Percentiles rank a stretch among this genome's conserved stretches.
Conservation (phyloP, 2,113 vertebrate species). For the Poeciliopsis retropinna region DNA sequence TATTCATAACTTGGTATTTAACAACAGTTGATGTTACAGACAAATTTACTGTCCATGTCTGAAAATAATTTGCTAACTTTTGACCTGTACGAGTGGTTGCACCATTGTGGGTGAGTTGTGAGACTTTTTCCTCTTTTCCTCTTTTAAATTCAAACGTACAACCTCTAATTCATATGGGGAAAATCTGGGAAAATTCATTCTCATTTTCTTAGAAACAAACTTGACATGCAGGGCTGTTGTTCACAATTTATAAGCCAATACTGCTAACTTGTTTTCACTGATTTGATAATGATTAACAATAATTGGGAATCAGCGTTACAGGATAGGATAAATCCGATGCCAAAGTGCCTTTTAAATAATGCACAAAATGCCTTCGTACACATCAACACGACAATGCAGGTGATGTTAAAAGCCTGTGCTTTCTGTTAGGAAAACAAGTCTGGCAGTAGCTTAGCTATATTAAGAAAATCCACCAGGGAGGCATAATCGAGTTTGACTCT, state of each 20-base stretch:
- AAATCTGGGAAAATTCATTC: background rate
- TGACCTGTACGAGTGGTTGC: too few species aligned
- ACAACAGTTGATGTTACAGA: too few species aligned
- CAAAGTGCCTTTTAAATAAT: background rate
- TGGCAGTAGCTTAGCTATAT: slow-evolving; percentile 64
- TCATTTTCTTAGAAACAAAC: background rate
- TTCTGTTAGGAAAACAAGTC: slow-evolving; percentile 57
- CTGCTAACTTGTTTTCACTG: slow-evolving; percentile 19
- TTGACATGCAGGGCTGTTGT: slow-evolving; percentile 54
- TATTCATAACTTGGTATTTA: too few species aligned
- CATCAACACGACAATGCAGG: slow-evolving; percentile 18
- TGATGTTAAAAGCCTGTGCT: slow-evolving; percentile 33
- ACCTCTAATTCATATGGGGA: background rate
- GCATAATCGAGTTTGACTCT: slow-evolving; percentile 75
- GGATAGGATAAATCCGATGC: background rate
- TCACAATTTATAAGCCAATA: slow-evolving; percentile 64
- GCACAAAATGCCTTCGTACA: background rate
- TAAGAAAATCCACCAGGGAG: slow-evolving; percentile 69
- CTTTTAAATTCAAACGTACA: background rate
- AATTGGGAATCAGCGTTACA: too few species aligned
- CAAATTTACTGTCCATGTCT: too few species aligned
- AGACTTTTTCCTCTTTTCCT: background rate
- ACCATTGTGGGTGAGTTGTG: too few species aligned
- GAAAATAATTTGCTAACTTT: too few species aligned
- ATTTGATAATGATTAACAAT: background rate